phyloP scores from a whole-genome alignment of 2,888 invertebrate species.

The Cyclophora albipunctata region DNA sequence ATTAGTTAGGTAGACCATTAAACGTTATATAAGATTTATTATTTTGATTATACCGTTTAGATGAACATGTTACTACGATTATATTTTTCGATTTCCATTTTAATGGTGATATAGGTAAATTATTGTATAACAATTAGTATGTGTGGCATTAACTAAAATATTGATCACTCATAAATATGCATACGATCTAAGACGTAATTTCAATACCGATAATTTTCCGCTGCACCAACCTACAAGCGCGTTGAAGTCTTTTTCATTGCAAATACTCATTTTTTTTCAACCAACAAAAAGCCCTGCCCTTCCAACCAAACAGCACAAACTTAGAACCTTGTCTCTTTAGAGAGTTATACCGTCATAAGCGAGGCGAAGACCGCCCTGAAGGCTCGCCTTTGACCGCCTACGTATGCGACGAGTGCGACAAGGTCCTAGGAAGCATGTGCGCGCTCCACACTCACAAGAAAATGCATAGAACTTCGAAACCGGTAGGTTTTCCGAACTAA shows the following conservation, averaged over 20 bases:
- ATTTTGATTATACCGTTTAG: not conserved
- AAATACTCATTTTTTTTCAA: too few relatives aligned
- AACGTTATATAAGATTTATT: not conserved
- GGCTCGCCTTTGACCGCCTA: constrained; percentile 63
- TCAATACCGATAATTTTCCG: too few relatives aligned
- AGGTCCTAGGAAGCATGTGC: constrained; percentile 71
- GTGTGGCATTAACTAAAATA: too few relatives aligned
- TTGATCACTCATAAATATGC: too few relatives aligned
- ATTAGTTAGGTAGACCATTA: not conserved
- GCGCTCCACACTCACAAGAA: constrained; percentile 73
- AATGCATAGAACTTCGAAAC: constrained; percentile 71
- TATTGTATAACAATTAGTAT: not conserved
- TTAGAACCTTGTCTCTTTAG: constrained; percentile 21
- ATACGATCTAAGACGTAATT: too few relatives aligned
- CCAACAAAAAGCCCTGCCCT: too few relatives aligned
- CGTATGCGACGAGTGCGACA: constrained; percentile 75
- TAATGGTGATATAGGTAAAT: not conserved
- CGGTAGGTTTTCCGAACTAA: constrained; percentile 43
- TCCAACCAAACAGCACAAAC: too few relatives aligned
- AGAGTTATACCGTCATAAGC: constrained; percentile 61
- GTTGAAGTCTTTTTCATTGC: too few relatives aligned
- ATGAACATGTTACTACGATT: too few relatives aligned
- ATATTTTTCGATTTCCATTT: not conserved
- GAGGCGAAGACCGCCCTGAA: constrained; percentile 59
- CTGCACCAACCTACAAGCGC: too few relatives aligned